Percentiles rank a stretch among this genome's conserved stretches.
Conservation (phyloP, 2,797 vertebrate genomes). For the Harpagifer antarcticus region DNA sequence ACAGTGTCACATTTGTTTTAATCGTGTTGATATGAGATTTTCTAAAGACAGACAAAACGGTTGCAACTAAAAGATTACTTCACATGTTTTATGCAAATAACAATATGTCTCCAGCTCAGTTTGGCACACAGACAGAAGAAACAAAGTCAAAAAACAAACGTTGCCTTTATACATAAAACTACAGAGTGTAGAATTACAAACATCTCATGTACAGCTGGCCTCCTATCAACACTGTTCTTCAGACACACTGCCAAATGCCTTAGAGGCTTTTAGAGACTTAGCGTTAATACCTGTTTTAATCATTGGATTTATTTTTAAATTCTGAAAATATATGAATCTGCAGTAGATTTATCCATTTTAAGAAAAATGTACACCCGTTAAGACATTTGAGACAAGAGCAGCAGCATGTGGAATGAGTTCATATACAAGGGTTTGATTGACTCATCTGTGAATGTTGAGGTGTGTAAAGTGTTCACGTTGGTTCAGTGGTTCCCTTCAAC, state of each 20-base stretch:
- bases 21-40: background rate
- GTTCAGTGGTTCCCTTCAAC: background rate
- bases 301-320: background rate
- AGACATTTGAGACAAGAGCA: background rate
- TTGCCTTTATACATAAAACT: constrained; percentile 27
- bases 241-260: background rate
- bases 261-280: background rate
- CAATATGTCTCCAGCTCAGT: constrained; percentile 35
- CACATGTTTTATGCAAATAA: constrained; percentile 29
- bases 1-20: background rate
- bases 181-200: background rate
- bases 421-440: background rate
- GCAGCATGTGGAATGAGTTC: background rate
- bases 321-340: background rate
- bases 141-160: constrained; percentile 12
- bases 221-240: constrained; percentile 24
- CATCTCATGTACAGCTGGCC: constrained; percentile 74
- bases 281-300: too few relatives aligned
- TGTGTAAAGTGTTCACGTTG: too few relatives aligned
- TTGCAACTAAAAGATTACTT: constrained; percentile 4
- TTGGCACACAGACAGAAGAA: constrained; percentile 57
- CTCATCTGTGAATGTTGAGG: too few relatives aligned
- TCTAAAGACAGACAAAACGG: background rate
- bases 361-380: background rate
- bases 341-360: background rate